These are phyloP conservation scores for Anolis apletophallus DNA, from an alignment of 2,797 vertebrate genomes.

Conservation along the genomic window DNA sequence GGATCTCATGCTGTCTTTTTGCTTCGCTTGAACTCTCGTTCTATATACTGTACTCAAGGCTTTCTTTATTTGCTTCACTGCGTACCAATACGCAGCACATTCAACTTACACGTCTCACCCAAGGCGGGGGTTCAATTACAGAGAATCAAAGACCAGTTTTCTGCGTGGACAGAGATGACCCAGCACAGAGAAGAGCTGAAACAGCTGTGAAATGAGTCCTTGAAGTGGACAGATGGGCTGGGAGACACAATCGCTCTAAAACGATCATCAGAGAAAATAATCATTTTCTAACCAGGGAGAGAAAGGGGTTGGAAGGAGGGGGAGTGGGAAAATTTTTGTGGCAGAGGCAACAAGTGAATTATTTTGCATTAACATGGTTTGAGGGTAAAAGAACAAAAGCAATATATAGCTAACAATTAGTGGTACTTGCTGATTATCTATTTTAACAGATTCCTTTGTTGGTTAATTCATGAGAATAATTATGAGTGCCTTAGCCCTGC, in stretches of 20 bases:
- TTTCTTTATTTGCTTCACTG: background rate
- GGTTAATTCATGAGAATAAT: background rate
- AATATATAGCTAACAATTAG: background rate
- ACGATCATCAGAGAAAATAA: background rate
- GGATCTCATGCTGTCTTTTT: background rate
- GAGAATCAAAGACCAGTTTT: background rate
- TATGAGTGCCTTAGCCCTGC: background rate
- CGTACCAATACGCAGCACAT: background rate
- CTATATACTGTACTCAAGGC: background rate
- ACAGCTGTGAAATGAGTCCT: conserved; percentile 12
- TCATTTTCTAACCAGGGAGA: background rate
- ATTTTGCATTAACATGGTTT: background rate
- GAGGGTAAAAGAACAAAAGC: background rate
- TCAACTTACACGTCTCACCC: background rate
- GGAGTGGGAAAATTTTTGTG: background rate
- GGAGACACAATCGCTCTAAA: background rate
- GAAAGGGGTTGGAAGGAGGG: too few relatives aligned
- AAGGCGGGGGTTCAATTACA: background rate
- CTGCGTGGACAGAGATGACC: conserved; percentile 8
- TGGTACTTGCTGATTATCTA: background rate
- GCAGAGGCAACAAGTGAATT: background rate
- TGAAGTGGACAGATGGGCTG: background rate
- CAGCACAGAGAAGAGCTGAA: background rate
- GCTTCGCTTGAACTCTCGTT: background rate
- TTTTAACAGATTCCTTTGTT: background rate